Evolutionary conservation across 2,888 invertebrate species (phyloP).

Genomic region (Kryphioiulus occultus): DNA sequence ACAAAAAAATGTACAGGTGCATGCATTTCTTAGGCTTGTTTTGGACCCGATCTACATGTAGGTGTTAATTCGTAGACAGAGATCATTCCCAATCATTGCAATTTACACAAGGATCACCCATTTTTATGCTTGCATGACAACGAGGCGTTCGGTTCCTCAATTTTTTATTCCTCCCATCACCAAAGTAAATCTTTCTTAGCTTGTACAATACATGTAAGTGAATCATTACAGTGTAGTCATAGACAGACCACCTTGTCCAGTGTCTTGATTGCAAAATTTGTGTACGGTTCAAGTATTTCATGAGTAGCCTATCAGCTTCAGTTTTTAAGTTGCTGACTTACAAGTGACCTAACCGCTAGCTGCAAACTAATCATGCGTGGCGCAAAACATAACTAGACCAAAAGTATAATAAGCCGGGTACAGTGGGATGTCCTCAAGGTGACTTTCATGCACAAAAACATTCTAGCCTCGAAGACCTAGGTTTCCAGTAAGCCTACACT

Average conservation of each 20-base stretch:
- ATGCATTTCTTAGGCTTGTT: neutral
- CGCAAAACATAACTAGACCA: neutral
- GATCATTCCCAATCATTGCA: neutral
- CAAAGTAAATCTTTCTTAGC: too few species aligned
- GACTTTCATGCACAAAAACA: neutral
- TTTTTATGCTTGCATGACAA: neutral
- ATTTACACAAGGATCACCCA: neutral
- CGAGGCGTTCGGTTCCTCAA: too few species aligned
- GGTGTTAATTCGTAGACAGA: neutral
- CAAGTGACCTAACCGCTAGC: neutral
- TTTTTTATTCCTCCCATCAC: too few species aligned
- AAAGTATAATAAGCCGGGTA: neutral
- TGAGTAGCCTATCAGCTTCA: neutral
- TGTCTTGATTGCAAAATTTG: neutral
- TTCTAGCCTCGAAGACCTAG: constrained; percentile 3
- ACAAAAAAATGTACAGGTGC: neutral
- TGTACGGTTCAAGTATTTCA: neutral
- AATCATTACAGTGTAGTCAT: neutral
- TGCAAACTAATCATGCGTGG: neutral
- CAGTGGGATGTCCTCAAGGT: constrained; percentile 17
- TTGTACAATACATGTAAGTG: too few species aligned
- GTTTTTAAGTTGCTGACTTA: neutral
- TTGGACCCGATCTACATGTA: neutral
- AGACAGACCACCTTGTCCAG: too few species aligned
- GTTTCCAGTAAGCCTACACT: neutral